Evolutionary conservation across 2,113 vertebrate genomes (phyloP).

Genomic region (Saccopteryx leptura): DNA sequence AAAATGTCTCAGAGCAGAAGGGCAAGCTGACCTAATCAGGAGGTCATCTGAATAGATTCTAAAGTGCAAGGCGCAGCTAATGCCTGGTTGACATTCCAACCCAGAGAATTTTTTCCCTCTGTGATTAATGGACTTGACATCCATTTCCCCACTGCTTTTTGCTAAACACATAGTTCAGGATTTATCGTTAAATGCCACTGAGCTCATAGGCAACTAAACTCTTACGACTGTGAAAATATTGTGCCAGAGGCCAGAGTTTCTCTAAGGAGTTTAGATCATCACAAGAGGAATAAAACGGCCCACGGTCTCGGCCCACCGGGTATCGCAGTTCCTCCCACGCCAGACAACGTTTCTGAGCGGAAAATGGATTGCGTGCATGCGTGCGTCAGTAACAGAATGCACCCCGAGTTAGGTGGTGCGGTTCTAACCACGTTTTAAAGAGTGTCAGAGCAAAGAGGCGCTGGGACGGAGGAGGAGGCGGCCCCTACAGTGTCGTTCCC

Average conservation of each 20-base stretch:
- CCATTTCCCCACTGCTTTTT: constrained; percentile 87
- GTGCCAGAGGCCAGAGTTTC: constrained; percentile 85
- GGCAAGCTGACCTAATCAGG: constrained; percentile 86
- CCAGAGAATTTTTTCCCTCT: constrained; percentile 84
- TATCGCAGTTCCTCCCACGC: constrained; percentile 57
- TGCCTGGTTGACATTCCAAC: constrained; percentile 85
- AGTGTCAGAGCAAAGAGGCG: background rate
- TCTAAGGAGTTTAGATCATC: constrained; percentile 76
- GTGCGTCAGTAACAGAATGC: background rate
- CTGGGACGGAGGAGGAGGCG: background rate
- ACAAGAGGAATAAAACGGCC: constrained; percentile 65
- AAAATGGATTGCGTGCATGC: constrained; percentile 31
- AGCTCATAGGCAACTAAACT: constrained; percentile 89
- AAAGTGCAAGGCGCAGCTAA: constrained; percentile 84
- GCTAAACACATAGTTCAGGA: constrained; percentile 85
- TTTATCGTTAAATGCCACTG: constrained; percentile 89
- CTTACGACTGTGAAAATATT: constrained; percentile 83
- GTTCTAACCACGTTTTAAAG: constrained; percentile 4
- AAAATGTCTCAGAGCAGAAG: constrained; percentile 82
- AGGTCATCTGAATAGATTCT: constrained; percentile 87
- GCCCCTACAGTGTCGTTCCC: background rate
- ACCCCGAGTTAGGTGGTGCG: constrained; percentile 5
- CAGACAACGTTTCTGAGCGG: constrained; percentile 69
- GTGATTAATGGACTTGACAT: constrained; percentile 92
- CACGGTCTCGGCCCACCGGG: background rate